Evolutionary conservation across 2,888 invertebrate species (phyloP), one percentile per base, ranked within the genome.

Genomic region (Acleris cristana): DNA sequence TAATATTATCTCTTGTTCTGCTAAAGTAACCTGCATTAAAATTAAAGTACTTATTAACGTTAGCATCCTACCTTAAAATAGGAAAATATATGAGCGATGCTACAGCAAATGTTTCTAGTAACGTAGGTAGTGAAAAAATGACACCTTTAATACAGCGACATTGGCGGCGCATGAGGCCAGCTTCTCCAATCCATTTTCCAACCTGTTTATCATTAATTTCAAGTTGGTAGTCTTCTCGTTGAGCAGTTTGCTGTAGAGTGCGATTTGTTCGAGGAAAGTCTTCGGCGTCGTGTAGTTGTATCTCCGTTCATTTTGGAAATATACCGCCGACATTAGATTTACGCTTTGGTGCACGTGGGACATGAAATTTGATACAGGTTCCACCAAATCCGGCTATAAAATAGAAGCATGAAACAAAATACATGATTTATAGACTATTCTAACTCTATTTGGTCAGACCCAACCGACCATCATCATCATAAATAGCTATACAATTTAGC

Each of bases 201-300:
- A 93, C 70, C 98, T 94, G 0, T 88, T 82, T 49, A 98, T 96
- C 88, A 96, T 96, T 72, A 95, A 94, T 73, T 95, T 94, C 55
- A 98, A 93, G 64, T 96, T 95, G 7, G 83, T 85, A 0, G 94
- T 94, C 81, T 96, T 96, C 72, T 95, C 95, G 21, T 86, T 93
- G 23, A 97, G 83, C 10, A 97, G 86, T 80, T 96, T 97, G 0
- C 94, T 91, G 79, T 96, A 99, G 5, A 99, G 91, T 14, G 96
- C 95, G 69, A 99, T 98, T 82, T 98, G 97, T 83, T 99, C 99
- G 55, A 99, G 89, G 89, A 98, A 99, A 0, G 98, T 97, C 90
- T 99, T 99, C 0, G 99, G 99, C 0, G 99, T 99, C 0, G 99
- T 99, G 86, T 99, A 99, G 86, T 99, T 99, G 88, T 98, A 98